These are phyloP conservation scores for Lucinisca nassula DNA, from an alignment of 2,888 invertebrate genomes.

Conservation along the genomic window DNA sequence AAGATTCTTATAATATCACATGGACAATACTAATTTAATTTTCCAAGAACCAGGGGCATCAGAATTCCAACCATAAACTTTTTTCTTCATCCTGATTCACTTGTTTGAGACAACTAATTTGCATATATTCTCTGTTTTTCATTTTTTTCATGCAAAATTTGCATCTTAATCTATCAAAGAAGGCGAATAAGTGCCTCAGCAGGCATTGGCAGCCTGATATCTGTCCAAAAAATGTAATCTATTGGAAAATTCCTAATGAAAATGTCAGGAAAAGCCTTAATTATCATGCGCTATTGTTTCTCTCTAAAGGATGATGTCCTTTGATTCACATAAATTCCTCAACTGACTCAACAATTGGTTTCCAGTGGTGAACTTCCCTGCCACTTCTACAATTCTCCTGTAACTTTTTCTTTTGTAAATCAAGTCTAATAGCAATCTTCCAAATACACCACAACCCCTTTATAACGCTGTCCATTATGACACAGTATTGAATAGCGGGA, in stretches of 20 bases:
- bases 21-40: too few species aligned
- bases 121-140: background rate
- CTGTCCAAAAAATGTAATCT: background rate
- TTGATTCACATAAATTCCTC: background rate
- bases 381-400: background rate
- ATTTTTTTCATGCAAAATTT: background rate
- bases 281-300: background rate
- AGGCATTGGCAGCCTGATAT: background rate
- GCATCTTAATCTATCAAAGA: background rate
- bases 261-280: background rate
- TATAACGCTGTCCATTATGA: too few species aligned
- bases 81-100: background rate
- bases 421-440: too few species aligned
- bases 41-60: too few species aligned
- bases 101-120: background rate
- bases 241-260: background rate
- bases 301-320: background rate
- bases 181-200: background rate
- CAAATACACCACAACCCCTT: too few species aligned
- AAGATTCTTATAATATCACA: too few species aligned
- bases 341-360: slow-evolving; percentile 1
- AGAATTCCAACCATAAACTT: too few species aligned
- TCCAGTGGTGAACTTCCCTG: background rate
- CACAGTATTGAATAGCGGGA: too few species aligned
- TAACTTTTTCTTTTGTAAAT: too few species aligned